Percentiles rank a stretch among this genome's conserved stretches.
Evolutionary conservation across 2,797 vertebrate species (phyloP).

Genomic region (Knipowitschia caucasica): DNA sequence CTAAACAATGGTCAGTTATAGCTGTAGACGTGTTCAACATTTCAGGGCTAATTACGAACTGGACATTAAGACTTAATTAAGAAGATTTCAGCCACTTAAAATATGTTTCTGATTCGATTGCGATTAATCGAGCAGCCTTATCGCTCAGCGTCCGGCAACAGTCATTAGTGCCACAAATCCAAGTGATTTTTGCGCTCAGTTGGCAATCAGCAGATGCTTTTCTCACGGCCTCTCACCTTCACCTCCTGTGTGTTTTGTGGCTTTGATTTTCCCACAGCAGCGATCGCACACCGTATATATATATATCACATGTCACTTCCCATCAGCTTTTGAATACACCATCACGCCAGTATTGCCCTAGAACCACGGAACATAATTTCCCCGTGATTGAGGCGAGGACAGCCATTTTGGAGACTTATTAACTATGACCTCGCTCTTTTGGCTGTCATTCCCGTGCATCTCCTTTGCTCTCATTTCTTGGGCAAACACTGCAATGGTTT

Average conservation of each 20-base stretch:
- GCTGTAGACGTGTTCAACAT: too few relatives aligned
- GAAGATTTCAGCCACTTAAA: too few relatives aligned
- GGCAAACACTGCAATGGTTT: conserved; percentile 21
- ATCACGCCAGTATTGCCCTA: neutral
- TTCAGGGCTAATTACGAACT: too few relatives aligned
- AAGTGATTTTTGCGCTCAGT: neutral
- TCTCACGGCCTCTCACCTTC: conserved; percentile 6
- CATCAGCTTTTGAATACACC: conserved; percentile 9
- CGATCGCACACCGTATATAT: neutral
- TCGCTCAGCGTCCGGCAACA: too few relatives aligned
- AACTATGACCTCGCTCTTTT: conserved; percentile 6
- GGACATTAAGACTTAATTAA: too few relatives aligned
- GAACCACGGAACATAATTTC: neutral
- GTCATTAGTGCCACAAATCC: neutral
- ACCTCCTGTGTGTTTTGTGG: conserved; percentile 8
- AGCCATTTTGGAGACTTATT: neutral
- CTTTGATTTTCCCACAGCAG: conserved; percentile 6
- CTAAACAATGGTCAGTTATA: too few relatives aligned
- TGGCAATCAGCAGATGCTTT: neutral
- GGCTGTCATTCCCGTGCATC: conserved; percentile 9
- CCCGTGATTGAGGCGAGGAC: neutral
- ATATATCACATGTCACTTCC: conserved; percentile 7
- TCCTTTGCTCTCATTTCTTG: conserved; percentile 13
- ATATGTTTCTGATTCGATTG: too few relatives aligned
- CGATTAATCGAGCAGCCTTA: too few relatives aligned